Evolutionary conservation across 2,797 vertebrate genomes (phyloP).

Genomic region (Phoebastria nigripes): DNA sequence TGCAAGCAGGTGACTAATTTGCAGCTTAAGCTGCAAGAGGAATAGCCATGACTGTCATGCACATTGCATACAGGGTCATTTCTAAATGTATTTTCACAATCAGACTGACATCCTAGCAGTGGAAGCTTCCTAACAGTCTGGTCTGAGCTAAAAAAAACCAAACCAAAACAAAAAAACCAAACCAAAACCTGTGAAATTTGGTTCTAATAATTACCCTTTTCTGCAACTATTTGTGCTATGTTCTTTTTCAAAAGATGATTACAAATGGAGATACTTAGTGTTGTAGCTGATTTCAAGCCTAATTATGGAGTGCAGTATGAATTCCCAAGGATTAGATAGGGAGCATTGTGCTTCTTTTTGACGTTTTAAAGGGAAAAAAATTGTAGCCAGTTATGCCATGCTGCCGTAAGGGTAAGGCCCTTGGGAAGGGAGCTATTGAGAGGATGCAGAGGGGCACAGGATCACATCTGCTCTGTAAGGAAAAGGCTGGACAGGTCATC

Average conservation of each 20-base stretch:
- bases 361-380: not conserved
- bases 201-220: not conserved
- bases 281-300: not conserved
- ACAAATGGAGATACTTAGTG: not conserved
- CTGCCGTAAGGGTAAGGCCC: accelerated
- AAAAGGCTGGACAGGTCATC: not conserved
- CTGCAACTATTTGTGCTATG: not conserved
- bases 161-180: accelerated
- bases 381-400: not conserved
- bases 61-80: not conserved
- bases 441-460: not conserved
- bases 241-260: not conserved
- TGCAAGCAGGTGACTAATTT: not conserved
- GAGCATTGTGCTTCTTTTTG: not conserved
- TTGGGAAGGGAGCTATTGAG: not conserved
- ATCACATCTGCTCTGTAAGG: not conserved
- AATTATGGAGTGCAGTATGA: not conserved
- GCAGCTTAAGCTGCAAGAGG: not conserved
- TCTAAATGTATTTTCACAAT: not conserved
- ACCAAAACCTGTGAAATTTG: not conserved
- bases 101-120: not conserved
- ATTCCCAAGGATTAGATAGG: not conserved
- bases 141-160: not conserved
- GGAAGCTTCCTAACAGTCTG: not conserved
- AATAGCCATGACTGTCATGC: not conserved